Conservation (phyloP, 2,888 invertebrate species). For the Kryphioiulus occultus region DNA sequence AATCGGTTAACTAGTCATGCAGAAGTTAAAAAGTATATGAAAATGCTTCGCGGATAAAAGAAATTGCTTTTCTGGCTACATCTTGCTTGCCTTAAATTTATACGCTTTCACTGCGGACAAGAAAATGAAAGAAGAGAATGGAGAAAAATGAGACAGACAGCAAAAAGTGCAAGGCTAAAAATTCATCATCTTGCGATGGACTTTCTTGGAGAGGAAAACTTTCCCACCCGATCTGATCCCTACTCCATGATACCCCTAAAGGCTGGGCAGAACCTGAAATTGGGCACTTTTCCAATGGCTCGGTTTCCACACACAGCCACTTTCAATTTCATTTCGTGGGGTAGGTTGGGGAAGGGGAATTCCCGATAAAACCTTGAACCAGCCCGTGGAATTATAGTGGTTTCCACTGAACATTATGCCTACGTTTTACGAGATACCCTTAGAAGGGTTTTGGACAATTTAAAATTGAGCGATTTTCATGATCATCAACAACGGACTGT, state of each 20-base stretch:
- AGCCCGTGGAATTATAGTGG: no score
- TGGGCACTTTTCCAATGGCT: constrained; percentile 22
- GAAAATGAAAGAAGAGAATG: constrained; percentile 4
- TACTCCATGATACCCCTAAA: neutral
- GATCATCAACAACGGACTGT: no score
- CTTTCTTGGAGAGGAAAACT: neutral
- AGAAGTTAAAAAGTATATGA: constrained; percentile 42
- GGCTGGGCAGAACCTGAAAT: neutral
- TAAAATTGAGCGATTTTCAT: neutral
- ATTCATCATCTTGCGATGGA: neutral
- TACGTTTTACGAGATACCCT: no score
- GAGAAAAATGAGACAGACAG: constrained; percentile 18
- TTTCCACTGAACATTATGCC: no score
- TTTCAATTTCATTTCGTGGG: neutral
- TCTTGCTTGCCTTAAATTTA: constrained; percentile 7
- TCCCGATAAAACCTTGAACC: no score
- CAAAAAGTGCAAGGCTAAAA: neutral
- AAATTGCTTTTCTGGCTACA: constrained; percentile 20
- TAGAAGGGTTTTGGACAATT: no score
- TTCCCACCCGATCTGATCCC: neutral
- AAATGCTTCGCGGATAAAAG: neutral
- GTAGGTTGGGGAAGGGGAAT: neutral
- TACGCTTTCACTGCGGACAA: neutral
- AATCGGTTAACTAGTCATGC: constrained; percentile 46
- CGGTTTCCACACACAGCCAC: neutral